Conservation (phyloP, 2,888 invertebrate genomes). For the Herminia tarsipennalis region DNA sequence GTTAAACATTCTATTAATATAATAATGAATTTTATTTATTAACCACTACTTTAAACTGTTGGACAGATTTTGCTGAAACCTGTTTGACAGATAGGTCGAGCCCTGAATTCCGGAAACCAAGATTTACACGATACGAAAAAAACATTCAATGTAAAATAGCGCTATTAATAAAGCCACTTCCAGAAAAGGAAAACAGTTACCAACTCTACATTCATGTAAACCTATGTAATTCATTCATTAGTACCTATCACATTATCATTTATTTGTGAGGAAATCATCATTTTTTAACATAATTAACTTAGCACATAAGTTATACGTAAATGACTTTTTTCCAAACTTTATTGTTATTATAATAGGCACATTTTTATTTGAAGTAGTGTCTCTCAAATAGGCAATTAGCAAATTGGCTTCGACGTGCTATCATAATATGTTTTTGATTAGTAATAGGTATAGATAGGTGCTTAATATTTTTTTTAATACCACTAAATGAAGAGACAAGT, state of each 20-base stretch:
- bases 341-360: conserved; percentile 26
- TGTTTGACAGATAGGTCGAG: no score
- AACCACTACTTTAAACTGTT: no score
- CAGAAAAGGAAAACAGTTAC: conserved; percentile 6
- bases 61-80: no score
- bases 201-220: conserved; percentile 3
- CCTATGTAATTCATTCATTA: conserved; percentile 56
- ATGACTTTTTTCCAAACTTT: conserved; percentile 37
- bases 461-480: no score
- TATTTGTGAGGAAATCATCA: conserved; percentile 50
- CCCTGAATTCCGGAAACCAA: no score
- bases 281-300: conserved; percentile 48
- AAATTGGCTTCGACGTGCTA: conserved; percentile 19
- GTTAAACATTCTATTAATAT: no score
- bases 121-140: no score
- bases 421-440: no score
- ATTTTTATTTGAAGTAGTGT: conserved; percentile 20
- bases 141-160: no score
- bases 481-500: no score
- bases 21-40: no score
- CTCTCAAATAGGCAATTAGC: conserved; percentile 22
- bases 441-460: no score
- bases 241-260: conserved; percentile 59
- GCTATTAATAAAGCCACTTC: conserved; percentile 15
- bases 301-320: conserved; percentile 27